Base-by-base conservation (phyloP, 2,888 invertebrate species). In the Orthosia gothica region DNA sequence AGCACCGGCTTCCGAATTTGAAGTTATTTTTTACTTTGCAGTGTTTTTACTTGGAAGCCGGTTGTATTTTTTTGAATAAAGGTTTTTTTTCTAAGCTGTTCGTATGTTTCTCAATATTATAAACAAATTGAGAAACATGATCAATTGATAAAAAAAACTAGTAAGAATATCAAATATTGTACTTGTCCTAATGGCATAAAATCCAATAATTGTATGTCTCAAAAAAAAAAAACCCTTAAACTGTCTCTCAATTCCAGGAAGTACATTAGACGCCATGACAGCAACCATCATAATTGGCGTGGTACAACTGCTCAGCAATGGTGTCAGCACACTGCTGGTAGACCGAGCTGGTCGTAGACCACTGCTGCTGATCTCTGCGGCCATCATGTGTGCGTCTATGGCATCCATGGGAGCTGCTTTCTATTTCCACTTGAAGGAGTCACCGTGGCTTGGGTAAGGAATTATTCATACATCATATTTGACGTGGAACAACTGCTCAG, bases 341-440 rank as follows among this genome's bases (percentile, higher is more conserved):
- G 98, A 98, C 91, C 95, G 95, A 52, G 94, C 97, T 0, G 98
- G 98, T 0, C 91, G 98, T 12, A 93, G 97, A 50, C 97, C 97
- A 1, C 93, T 98, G 49, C 94, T 98, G 63, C 92, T 97, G 5
- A 83, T 97, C 15, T 97, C 97, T 0, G 97, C 97, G 0, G 90
- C 95, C 15, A 88, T 97, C 55, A 97, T 97, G 97, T 93, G 95
- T 57, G 70, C 94, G 0, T 96, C 97, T 1, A 97, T 97, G 96
- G 89, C 94, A 0, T 89, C 96, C 18, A 95, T 97, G 94, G 97
- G 97, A 5, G 91, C 94, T 0, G 95, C 97, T 3, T 97, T 97
- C 89, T 97, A 95, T 88, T 93, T 97, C 66, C 93, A 96, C 50
- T 93, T 95, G 16, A 94, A 94, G 54, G 88, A 93, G 0, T 89